Percentiles rank a stretch among this genome's conserved stretches.
These are phyloP conservation scores for Vanacampus margaritifer DNA, from an alignment of 2,113 vertebrate species.

Conservation along the genomic window DNA sequence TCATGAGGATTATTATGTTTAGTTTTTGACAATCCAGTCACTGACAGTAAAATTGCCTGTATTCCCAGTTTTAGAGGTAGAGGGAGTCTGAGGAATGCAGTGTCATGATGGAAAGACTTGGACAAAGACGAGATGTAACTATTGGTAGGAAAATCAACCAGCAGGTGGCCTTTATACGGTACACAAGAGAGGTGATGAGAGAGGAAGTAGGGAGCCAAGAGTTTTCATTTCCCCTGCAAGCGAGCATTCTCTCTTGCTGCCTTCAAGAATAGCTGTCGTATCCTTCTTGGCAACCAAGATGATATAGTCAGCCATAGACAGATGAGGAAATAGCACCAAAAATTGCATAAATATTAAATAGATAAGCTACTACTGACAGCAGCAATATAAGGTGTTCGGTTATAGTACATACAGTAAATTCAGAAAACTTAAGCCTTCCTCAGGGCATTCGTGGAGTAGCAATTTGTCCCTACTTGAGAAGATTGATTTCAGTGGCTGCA, in stretches of 20 bases:
- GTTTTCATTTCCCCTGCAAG: constrained; percentile 8
- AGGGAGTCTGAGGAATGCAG: constrained; percentile 5
- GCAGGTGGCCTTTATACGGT: constrained; percentile 4
- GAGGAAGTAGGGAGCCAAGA: constrained; percentile 7
- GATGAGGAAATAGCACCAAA: constrained; percentile 8
- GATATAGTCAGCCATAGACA: constrained; percentile 3
- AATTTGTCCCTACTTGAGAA: neutral
- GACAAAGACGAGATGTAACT: constrained; percentile 7
- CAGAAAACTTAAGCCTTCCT: neutral
- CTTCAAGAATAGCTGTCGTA: constrained; percentile 2
- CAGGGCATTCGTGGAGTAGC: neutral
- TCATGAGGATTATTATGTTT: neutral
- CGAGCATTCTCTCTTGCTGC: neutral
- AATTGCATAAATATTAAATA: constrained; percentile 23
- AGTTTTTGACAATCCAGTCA: neutral
- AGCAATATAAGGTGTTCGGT: neutral
- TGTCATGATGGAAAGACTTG: constrained; percentile 11
- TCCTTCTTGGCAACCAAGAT: neutral
- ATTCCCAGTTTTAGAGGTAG: neutral
- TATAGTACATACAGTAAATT: constrained; percentile 11
- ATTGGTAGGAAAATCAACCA: neutral
- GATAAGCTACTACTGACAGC: constrained; percentile 22
- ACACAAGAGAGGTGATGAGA: constrained; percentile 11
- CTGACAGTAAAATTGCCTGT: neutral
- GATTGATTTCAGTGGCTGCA: neutral